phyloP scores from a whole-genome alignment of 2,797 vertebrate genomes.

The Syndactyla subalaris region DNA sequence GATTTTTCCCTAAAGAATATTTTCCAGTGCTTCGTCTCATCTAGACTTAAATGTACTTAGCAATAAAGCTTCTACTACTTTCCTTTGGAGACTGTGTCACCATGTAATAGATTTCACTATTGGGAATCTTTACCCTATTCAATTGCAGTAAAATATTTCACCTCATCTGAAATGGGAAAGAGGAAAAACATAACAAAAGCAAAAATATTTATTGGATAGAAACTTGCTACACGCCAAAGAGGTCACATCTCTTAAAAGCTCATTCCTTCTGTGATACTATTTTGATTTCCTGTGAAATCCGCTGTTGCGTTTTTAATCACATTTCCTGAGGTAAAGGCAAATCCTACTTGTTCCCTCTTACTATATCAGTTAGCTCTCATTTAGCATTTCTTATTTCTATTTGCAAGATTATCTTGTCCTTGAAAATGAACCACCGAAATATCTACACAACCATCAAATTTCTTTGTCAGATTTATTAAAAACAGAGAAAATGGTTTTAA shows the following conservation, averaged over 20 bases:
- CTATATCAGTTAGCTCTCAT: neutral
- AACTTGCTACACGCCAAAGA: neutral
- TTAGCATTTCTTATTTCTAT: neutral
- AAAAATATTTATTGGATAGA: constrained; percentile 1
- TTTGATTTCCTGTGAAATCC: neutral
- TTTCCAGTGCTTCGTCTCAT: constrained; percentile 10
- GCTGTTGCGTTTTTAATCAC: neutral
- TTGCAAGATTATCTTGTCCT: neutral
- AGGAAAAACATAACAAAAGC: neutral
- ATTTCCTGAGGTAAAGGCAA: neutral
- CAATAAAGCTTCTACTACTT: constrained; percentile 45
- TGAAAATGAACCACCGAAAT: neutral
- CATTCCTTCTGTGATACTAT: neutral
- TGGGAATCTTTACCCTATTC: constrained; percentile 39
- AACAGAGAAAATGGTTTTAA: neutral
- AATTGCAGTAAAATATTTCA: neutral
- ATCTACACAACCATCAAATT: neutral
- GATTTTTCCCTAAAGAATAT: constrained; percentile 44
- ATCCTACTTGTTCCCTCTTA: neutral
- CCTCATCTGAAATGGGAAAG: neutral
- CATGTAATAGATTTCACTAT: constrained; percentile 28
- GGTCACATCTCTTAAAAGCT: neutral
- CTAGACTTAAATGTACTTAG: constrained; percentile 32
- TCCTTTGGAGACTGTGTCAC: constrained; percentile 30
- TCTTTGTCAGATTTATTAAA: neutral